Evolutionary conservation across 2,113 vertebrate species (phyloP).

Genomic region (Edolisoma coerulescens): DNA sequence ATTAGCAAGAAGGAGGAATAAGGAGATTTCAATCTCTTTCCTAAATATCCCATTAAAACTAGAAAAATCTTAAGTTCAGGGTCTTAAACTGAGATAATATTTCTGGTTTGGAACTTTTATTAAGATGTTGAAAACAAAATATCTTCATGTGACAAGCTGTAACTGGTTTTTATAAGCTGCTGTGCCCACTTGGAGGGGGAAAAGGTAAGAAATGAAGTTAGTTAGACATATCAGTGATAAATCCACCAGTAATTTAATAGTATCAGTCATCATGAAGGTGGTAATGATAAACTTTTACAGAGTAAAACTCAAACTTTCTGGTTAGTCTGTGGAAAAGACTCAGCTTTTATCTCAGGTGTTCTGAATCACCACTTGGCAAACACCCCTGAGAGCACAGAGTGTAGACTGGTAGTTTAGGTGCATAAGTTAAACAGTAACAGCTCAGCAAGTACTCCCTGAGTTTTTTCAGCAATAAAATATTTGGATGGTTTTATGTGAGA

Average conservation of each 20-base stretch:
- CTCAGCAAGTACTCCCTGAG: not conserved
- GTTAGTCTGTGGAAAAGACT: not conserved
- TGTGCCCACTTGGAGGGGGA: not conserved
- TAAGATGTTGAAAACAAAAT: not conserved
- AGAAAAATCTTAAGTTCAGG: not conserved
- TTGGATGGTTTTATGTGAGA: not conserved
- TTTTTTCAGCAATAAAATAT: not conserved
- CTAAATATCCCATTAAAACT: not conserved
- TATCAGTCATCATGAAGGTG: not conserved
- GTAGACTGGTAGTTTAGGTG: not conserved
- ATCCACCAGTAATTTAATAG: not conserved
- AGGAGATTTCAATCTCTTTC: not conserved
- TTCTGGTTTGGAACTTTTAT: not conserved
- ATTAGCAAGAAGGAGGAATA: not conserved
- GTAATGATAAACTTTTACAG: not conserved
- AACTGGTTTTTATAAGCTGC: not conserved
- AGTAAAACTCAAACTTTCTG: not conserved
- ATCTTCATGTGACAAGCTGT: not conserved
- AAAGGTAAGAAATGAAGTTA: not conserved
- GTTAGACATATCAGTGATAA: not conserved
- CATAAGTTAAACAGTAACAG: not conserved
- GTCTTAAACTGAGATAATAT: not conserved
- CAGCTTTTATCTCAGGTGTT: not conserved
- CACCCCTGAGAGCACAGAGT: not conserved
- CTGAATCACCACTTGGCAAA: not conserved